Evolutionary conservation across 2,888 invertebrate species (phyloP).

Genomic region (Augochlorella aurata): DNA sequence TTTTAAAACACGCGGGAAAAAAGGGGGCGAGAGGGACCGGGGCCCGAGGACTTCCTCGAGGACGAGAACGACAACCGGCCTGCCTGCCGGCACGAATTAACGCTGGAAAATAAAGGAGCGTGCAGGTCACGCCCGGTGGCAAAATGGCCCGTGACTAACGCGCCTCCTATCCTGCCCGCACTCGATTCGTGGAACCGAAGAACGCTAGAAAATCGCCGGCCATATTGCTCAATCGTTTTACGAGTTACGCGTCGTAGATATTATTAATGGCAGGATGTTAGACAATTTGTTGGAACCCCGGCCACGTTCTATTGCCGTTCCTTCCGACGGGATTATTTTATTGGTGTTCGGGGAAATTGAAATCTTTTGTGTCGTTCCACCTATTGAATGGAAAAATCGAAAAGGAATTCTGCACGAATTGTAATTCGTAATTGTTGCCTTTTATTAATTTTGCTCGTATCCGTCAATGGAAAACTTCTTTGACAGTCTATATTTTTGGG

Average conservation of each 20-base stretch:
- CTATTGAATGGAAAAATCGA: not conserved
- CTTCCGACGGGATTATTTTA: conserved; percentile 1
- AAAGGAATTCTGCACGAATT: not conserved
- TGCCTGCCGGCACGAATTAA: conserved; percentile 62
- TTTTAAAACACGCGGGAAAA: conserved; percentile 78
- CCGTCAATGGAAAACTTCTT: no score
- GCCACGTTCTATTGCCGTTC: not conserved
- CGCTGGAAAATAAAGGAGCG: conserved; percentile 70
- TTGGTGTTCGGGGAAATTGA: not conserved
- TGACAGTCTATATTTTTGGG: no score
- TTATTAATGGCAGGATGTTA: conserved; percentile 74
- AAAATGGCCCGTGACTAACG: conserved; percentile 82
- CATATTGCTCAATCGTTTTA: conserved; percentile 74
- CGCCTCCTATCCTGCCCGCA: conserved; percentile 41
- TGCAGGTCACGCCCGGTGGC: conserved; percentile 80
- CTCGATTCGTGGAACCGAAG: conserved; percentile 32
- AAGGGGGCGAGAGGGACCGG: conserved; percentile 4
- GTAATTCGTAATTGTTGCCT: not conserved
- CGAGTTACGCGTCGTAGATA: conserved; percentile 58
- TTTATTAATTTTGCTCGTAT: not conserved
- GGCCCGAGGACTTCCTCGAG: conserved; percentile 24
- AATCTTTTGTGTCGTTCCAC: not conserved
- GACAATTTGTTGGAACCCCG: conserved; percentile 39
- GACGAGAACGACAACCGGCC: conserved; percentile 42
- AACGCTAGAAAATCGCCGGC: conserved; percentile 71